Base-by-base conservation (phyloP, 2,113 vertebrate genomes). In the Microtus ochrogaster region DNA sequence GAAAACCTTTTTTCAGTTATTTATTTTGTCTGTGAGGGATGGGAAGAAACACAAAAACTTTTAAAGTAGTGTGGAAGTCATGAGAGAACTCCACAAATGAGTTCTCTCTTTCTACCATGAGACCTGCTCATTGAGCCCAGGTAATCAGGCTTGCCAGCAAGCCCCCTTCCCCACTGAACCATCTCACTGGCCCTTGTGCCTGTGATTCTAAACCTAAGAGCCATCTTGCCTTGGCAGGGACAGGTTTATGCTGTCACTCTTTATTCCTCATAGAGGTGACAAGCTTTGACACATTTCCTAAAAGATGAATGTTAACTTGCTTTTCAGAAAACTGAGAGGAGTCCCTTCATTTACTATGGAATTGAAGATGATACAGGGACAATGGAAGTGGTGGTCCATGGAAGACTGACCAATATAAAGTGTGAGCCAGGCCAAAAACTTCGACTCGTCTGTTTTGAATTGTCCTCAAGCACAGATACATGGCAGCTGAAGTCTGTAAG, bases 371-470 rank as follows among this genome's bases (percentile, higher is more conserved):
- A 44, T 44, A 44, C 5, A 44, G 44, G 5, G 44, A 44, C 4
- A 44, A 44, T 44, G 44, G 44, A 44, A 44, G 44, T 44, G 44
- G 44, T 44, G 41, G 41, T 44, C 41, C 4, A 4, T 44, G 41
- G 41, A 44, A 41, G 41, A 41, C 41, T 41, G 41, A 41, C 41
- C 41, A 41, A 41, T 41, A 41, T 41, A 36, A 52, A 33, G 14
- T 97, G 96, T 81, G 89, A 96, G 0, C 44, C 61, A 94, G 89
- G 96, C 0, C 92, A 92, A 55, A 96, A 65, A 65, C 70, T 96
- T 24, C 44, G 4, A 28, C 96, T 97, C 3, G 39, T 73, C 77
- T 97, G 89, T 76, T 97, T 97, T 92, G 89, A 97, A 68, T 5
- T 97, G 79, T 73, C 30, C 33, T 7, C 1, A 6, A 55, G 7